Base-by-base conservation (phyloP, 1,140 invertebrate genomes). In the Drosophila guanche region DNA sequence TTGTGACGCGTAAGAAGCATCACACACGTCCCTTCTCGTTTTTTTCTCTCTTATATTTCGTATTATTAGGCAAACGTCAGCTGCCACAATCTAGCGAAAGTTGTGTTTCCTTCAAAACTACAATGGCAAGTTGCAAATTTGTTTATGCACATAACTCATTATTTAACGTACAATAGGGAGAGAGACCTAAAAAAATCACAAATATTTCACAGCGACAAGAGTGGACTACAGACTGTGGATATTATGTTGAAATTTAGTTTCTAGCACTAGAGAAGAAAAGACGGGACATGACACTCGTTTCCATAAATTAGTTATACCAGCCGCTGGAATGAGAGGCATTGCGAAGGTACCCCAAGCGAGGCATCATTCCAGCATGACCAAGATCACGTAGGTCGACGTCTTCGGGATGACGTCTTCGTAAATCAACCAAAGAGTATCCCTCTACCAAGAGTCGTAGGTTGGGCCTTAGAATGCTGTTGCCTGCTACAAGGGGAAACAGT, bases 251-350 rank as follows among this genome's bases (percentile, higher is more conserved):
- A 71, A 68, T 52, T 52, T 74, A 58, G 66, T 59, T 43, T 40
- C 50, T 40, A 23, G 71, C 27, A 74, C 48, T 50, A 29, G 40
- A 7, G 20, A 60, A 57, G 79, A 70, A 83, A 85, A 73, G 58
- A 50, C 68, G 52, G 60, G 62, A 59, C 57, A 53, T 42, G 58
- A 86, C 88, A 85, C 83, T 55, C 74, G 83, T 88, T 88, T 81
- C 33, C 56, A 62, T 23, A 76, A 72, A 79, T 76, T 68, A 71
- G 56, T 52, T 41, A 51, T 59, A 40, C 61, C 48, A 43, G 42
- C 25, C 25, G 45, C 8, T 7, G 40, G 29, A 48, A 47, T 37
- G 55, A 51, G 63, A 61, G 54, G 66, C 56, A 42, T 60, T 47
- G 10, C 42, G 25, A 59, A 40, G 16, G 22, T 20, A 50, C 46